Percentiles rank a stretch among this genome's conserved stretches.
These are phyloP conservation scores for Helleia helle DNA, from an alignment of 2,888 invertebrate genomes.

Conservation along the genomic window DNA sequence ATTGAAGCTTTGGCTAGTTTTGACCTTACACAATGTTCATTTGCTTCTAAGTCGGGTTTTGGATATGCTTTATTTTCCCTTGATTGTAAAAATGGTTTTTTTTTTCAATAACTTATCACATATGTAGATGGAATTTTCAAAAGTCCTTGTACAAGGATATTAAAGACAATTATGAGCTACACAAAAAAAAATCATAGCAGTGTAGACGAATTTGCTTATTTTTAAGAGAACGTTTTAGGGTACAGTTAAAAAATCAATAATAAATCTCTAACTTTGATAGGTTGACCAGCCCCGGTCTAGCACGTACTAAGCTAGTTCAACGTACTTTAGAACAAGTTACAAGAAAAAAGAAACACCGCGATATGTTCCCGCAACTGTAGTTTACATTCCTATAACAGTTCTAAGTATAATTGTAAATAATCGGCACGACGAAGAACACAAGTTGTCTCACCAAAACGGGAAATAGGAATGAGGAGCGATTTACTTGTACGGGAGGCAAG, in stretches of 20 bases:
- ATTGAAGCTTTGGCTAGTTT: too few relatives aligned
- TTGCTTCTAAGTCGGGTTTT: too few relatives aligned
- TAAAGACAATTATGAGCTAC: too few relatives aligned
- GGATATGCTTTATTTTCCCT: neutral
- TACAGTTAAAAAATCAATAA: too few relatives aligned
- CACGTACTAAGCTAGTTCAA: neutral
- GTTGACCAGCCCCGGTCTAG: neutral
- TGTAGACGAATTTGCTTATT: too few relatives aligned
- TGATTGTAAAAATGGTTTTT: neutral
- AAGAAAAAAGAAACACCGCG: neutral
- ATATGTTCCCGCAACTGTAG: conserved; percentile 31
- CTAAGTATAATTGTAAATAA: conserved; percentile 48
- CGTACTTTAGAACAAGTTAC: neutral
- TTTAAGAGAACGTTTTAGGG: too few relatives aligned
- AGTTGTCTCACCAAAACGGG: conserved; percentile 52
- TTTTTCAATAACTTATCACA: neutral
- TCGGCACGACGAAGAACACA: conserved; percentile 43
- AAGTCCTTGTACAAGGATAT: too few relatives aligned
- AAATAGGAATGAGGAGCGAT: conserved; percentile 39
- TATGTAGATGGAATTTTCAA: too few relatives aligned
- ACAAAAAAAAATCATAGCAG: too few relatives aligned
- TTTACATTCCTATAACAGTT: conserved; percentile 38
- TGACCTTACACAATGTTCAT: too few relatives aligned
- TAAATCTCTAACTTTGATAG: too few relatives aligned
- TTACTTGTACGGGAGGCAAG: conserved; percentile 34